A percentile compares a stretch with the other conserved stretches of the same genome.
Conservation (phyloP, 1,140 invertebrate genomes). For the Psilanteris sp. region DNA sequence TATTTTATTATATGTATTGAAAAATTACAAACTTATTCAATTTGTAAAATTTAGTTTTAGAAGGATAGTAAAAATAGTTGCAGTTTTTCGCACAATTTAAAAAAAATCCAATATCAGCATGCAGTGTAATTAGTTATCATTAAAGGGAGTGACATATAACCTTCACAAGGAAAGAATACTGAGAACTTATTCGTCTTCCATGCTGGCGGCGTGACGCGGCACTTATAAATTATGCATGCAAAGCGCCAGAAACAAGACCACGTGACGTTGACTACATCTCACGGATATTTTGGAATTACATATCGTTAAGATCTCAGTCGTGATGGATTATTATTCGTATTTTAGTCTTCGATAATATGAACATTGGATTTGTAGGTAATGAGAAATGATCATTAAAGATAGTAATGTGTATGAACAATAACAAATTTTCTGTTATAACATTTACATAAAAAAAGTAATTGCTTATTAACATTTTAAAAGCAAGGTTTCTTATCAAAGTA, state of each 20-base stretch:
- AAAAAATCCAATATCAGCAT: no score
- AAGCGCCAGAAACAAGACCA: conserved; percentile 60
- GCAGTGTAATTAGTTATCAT: conserved; percentile 61
- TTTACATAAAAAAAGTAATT: no score
- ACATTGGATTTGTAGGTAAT: conserved; percentile 26
- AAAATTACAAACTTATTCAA: no score
- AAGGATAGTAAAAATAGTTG: no score
- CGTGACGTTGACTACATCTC: conserved; percentile 67
- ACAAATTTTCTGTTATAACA: no score
- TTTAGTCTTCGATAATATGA: conserved; percentile 53
- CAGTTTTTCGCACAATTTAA: no score
- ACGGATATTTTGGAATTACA: conserved; percentile 64
- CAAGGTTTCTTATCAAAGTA: no score
- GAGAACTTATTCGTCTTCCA: conserved; percentile 70
- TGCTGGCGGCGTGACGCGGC: conserved; percentile 68
- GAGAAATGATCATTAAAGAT: conserved; percentile 31
- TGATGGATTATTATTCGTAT: conserved; percentile 68
- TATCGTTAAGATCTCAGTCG: conserved; percentile 60
- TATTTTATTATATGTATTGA: no score
- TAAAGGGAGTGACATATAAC: conserved; percentile 54
- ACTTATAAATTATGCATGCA: conserved; percentile 77
- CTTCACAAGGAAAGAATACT: conserved; percentile 58
- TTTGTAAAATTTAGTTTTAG: no score
- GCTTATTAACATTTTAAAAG: no score
- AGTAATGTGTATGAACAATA: no score